phyloP scores from a whole-genome alignment of 2,113 vertebrate species.

The Phylloscopus trochilus region DNA sequence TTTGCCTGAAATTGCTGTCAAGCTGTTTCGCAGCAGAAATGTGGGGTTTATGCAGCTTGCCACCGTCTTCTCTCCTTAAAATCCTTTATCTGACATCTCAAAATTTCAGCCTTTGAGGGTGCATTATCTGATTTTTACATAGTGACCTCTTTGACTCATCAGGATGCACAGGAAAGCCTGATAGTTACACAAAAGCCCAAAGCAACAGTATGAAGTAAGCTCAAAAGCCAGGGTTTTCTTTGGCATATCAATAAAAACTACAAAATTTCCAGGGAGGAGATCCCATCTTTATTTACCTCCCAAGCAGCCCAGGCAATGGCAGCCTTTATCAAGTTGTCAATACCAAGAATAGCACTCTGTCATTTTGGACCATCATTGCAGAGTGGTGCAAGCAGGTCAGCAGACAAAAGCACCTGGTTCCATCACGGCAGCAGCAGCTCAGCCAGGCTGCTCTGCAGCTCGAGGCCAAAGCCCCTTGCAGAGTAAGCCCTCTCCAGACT shows the following conservation, averaged over 20 bases:
- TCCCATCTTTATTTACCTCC: neutral
- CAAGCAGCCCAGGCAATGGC: neutral
- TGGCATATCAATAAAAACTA: neutral
- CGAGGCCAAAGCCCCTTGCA: neutral
- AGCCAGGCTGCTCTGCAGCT: neutral
- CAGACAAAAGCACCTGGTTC: neutral
- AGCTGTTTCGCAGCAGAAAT: neutral
- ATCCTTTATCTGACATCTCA: neutral
- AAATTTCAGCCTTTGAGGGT: neutral
- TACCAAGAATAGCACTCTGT: neutral
- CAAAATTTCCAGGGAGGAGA: neutral
- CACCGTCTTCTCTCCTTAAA: neutral
- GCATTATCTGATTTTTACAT: neutral
- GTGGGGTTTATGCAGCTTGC: neutral
- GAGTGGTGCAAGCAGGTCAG: neutral
- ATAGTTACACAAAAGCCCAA: neutral
- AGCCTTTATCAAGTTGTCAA: neutral
- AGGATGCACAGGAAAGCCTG: neutral
- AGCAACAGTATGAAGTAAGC: neutral
- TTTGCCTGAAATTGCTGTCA: neutral
- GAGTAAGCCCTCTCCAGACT: neutral
- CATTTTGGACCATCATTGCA: neutral
- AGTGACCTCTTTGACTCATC: neutral
- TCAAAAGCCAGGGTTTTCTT: neutral
- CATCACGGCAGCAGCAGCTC: rapidly evolving